phyloP scores from a whole-genome alignment of 1,140 invertebrate species.

The Hylaeus volcanicus region DNA sequence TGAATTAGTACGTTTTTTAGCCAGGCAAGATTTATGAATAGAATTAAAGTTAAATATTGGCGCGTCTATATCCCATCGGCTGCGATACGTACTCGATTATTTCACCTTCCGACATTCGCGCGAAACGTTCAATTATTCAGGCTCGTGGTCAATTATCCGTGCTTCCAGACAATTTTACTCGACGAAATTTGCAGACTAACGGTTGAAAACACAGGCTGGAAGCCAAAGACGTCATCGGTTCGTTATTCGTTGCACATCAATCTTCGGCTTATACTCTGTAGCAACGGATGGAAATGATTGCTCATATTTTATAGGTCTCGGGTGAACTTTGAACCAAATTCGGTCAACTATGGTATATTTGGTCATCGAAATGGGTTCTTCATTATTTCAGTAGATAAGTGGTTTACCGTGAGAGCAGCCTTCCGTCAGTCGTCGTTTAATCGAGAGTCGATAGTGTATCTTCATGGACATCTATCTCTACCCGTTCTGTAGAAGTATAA shows the following conservation, averaged over 20 bases:
- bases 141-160: background rate
- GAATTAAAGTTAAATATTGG: constrained; percentile 48
- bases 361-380: background rate
- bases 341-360: background rate
- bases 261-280: constrained; percentile 14
- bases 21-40: background rate
- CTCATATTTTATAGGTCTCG: constrained; percentile 25
- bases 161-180: background rate
- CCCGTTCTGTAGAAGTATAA: constrained; percentile 61
- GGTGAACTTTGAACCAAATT: constrained; percentile 12
- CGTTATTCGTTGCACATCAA: background rate
- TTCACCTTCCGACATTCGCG: constrained; percentile 20
- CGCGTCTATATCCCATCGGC: background rate
- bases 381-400: constrained; percentile 22
- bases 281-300: background rate
- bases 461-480: constrained; percentile 56
- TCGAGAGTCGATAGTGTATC: constrained; percentile 23
- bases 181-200: background rate
- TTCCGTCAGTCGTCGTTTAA: constrained; percentile 31
- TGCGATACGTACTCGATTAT: constrained; percentile 1
- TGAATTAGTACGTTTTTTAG: constrained; percentile 20
- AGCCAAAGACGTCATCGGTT: too few species aligned
- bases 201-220: too few species aligned
- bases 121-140: constrained; percentile 13
- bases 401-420: background rate